These are phyloP conservation scores for Lymantria monacha DNA, from an alignment of 2,888 invertebrate genomes.

Conservation along the genomic window DNA sequence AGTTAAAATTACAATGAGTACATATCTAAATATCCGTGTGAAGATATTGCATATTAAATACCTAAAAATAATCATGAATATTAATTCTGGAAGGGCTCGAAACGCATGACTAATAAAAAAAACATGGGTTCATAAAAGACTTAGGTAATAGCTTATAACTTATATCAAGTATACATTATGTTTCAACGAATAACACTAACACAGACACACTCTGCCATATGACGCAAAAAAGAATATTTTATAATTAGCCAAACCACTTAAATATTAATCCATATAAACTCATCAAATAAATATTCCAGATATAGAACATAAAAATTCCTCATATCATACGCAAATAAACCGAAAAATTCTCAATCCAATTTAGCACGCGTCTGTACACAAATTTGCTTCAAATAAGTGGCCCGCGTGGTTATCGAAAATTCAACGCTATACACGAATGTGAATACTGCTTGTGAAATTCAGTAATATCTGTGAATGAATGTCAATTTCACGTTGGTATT, in stretches of 20 bases:
- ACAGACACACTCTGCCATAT: too few species aligned
- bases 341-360: conserved; percentile 49
- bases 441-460: conserved; percentile 39
- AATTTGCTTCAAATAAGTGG: conserved; percentile 63
- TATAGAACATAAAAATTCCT: conserved; percentile 11
- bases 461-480: conserved; percentile 19
- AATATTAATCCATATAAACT: neutral
- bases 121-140: too few species aligned
- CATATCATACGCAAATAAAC: conserved; percentile 16
- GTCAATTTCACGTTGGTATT: neutral
- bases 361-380: conserved; percentile 59
- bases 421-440: conserved; percentile 39
- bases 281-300: neutral
- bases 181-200: too few species aligned
- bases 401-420: conserved; percentile 59
- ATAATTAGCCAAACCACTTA: neutral
- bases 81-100: too few species aligned
- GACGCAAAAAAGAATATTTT: neutral
- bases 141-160: too few species aligned
- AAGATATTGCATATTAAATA: too few species aligned
- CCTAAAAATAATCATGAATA: too few species aligned
- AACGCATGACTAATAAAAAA: too few species aligned
- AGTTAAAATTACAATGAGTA: too few species aligned
- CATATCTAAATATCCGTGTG: too few species aligned
- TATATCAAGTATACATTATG: too few species aligned